Base-by-base conservation (phyloP, 2,797 vertebrate species). In the Euthynnus affinis region DNA sequence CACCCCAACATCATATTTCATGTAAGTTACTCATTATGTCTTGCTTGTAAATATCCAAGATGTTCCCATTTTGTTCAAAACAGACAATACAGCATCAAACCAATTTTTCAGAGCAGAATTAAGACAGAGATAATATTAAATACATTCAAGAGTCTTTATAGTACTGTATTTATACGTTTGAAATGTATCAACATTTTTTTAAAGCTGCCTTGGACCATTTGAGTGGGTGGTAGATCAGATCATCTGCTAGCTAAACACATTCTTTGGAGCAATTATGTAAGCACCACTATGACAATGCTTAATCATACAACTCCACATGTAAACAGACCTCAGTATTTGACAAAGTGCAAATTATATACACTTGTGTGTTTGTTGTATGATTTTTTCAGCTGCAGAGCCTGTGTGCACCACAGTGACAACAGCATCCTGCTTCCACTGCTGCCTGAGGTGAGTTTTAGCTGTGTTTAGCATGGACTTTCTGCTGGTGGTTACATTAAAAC, bases 261-360 rank as follows among this genome's bases (percentile, higher is more conserved):
- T 88, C 84, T 90, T 84, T 66, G 70, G 81, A 80, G 75, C 57
- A 22, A 77, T 90, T 89, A 76, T 59, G 37, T 83, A 87, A 92
- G 87, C 76, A 74, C 61, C 78, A 62, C 76, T 64, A 52, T 63
- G 66, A 83, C 59, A 76, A 74, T 2, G 37, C 65, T 73, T 63
- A 3, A 48, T 80, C 60, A 71, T 23, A 68, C 59, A 81, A 60
- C 71, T 83, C 58, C 70, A 72, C 48, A 42, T 87, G 74, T 88
- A 85, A 88, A 92, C 86, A 83, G 66, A 81, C 76, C 66, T 74
- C 29, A 58, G 66, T 12, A 53, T 71, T 61, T 71, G 49, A 81
- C 63, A 76, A 46, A 63, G 60, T 72, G 56, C 37, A 87, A 56
- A 55, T 40, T 74, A 81, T 80, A 44, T 85, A 83, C 60, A 85